Evolutionary conservation across 2,888 invertebrate species (phyloP).

Genomic region (Drosophila subquinaria): DNA sequence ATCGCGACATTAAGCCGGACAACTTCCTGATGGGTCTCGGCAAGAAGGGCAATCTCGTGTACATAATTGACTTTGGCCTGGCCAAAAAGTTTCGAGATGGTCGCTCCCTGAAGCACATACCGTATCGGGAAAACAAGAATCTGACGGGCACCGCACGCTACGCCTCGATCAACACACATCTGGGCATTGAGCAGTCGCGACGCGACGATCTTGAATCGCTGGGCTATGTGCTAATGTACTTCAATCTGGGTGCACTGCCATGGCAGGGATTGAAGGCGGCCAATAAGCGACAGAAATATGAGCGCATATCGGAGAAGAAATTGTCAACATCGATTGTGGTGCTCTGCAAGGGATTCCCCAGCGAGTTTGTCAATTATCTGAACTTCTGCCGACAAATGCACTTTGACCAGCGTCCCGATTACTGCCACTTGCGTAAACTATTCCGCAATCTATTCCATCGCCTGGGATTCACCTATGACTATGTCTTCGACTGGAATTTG

Average conservation of each 20-base stretch:
- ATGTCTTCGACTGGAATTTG: constrained; percentile 99
- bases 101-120: constrained; percentile 97
- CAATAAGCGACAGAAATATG: constrained; percentile 99
- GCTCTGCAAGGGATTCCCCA: constrained; percentile 91
- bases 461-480: constrained; percentile 99
- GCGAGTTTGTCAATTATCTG: constrained; percentile 98
- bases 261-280: constrained; percentile 99
- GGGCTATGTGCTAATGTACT: constrained; percentile 99
- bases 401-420: constrained; percentile 99
- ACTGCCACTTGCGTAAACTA: constrained; percentile 97
- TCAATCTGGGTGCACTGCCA: constrained; percentile 98
- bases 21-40: constrained; percentile 99
- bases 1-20: constrained; percentile 98
- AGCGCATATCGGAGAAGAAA: constrained; percentile 99
- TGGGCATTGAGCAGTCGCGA: constrained; percentile 99
- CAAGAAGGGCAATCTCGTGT: constrained; percentile 98
- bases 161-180: constrained; percentile 99
- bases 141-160: constrained; percentile 98
- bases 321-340: constrained; percentile 97
- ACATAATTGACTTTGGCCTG: constrained; percentile 99
- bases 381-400: constrained; percentile 98
- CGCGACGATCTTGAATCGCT: constrained; percentile 99
- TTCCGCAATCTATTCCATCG: constrained; percentile 98
- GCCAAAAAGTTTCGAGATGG: constrained; percentile 99
- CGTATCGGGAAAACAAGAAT: constrained; percentile 99